A percentile compares a stretch with the other conserved stretches of the same genome.
phyloP scores from a whole-genome alignment of 2,888 invertebrate species.

The Drosophila demipolita region DNA sequence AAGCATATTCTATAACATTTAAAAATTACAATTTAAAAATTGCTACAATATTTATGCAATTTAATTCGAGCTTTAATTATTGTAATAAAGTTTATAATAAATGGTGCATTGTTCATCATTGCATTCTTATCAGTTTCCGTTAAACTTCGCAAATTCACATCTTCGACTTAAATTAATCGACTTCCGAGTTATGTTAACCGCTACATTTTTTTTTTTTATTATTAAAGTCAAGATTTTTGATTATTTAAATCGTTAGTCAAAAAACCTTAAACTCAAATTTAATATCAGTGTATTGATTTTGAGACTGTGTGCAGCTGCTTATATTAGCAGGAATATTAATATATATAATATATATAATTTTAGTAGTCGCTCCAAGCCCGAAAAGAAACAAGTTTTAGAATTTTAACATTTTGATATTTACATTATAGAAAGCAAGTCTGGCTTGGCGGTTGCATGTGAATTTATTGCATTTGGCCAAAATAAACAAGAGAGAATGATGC shows the following conservation, averaged over 20 bases:
- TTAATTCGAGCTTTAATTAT: not conserved
- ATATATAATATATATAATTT: no score
- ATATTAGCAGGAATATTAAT: not conserved
- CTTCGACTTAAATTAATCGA: not conserved
- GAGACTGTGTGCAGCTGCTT: not conserved
- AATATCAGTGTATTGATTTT: not conserved
- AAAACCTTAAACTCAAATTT: not conserved
- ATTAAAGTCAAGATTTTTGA: not conserved
- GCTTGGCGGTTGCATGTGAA: not conserved
- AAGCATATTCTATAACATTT: not conserved
- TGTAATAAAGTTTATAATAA: not conserved
- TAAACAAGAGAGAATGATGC: no score
- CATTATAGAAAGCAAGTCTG: not conserved
- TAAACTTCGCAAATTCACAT: not conserved
- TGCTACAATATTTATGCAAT: not conserved
- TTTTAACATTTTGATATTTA: not conserved
- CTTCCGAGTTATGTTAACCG: not conserved
- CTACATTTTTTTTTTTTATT: not conserved
- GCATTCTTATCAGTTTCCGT: not conserved
- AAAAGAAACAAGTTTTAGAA: not conserved
- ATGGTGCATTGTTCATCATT: not conserved
- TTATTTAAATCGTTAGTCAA: not conserved
- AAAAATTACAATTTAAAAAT: not conserved
- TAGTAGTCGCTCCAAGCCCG: no score
- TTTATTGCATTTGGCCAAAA: no score